Conservation (phyloP, 2,888 invertebrate genomes). For the Rotaria macrura region DNA sequence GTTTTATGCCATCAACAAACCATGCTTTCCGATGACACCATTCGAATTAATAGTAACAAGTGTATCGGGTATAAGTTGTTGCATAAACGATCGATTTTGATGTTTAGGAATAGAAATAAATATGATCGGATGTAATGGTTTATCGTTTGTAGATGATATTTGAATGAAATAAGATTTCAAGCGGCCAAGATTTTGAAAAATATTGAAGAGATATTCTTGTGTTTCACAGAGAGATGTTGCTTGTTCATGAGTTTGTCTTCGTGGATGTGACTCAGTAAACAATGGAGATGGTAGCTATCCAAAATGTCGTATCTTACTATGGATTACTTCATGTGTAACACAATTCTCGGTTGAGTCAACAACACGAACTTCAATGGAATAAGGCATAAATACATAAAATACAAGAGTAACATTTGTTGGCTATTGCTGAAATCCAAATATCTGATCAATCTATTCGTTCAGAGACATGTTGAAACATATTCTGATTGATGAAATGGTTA, state of each 20-base stretch:
- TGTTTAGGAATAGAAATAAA: conserved; percentile 46
- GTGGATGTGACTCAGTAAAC: conserved; percentile 49
- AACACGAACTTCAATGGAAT: conserved; percentile 53
- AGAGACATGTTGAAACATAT: conserved; percentile 39
- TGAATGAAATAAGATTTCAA: too few species aligned
- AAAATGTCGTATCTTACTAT: conserved; percentile 53
- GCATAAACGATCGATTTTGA: conserved; percentile 47
- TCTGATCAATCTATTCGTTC: too few species aligned
- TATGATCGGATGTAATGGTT: conserved; percentile 42
- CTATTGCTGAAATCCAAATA: too few species aligned
- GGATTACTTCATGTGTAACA: conserved; percentile 56
- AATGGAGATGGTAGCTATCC: conserved; percentile 53
- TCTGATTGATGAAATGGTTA: too few species aligned
- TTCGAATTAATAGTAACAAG: conserved; percentile 39
- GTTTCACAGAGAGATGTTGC: conserved; percentile 37
- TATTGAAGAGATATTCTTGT: conserved; percentile 36
- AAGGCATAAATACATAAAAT: conserved; percentile 54
- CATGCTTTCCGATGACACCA: conserved; percentile 27
- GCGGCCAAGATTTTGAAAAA: neutral
- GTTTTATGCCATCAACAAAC: neutral
- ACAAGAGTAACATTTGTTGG: too few species aligned
- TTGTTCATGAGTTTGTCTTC: conserved; percentile 52
- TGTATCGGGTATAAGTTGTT: conserved; percentile 52
- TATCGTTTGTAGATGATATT: neutral
- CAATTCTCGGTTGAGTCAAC: conserved; percentile 53